Conservation (phyloP, 2,888 invertebrate genomes). For the Zelleria hepariella region DNA sequence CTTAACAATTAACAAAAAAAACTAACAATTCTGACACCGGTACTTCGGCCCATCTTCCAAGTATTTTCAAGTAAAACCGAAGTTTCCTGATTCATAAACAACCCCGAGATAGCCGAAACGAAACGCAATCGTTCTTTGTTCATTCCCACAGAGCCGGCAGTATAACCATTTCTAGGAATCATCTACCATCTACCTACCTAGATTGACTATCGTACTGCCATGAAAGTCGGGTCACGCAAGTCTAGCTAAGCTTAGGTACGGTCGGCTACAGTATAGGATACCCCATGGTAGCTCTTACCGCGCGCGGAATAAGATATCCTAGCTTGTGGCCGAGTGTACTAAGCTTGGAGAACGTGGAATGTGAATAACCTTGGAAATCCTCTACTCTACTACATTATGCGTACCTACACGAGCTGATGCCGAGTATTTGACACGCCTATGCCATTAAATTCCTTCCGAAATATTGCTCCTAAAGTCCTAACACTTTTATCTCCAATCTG, state of each 20-base stretch:
- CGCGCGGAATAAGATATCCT: too few relatives aligned
- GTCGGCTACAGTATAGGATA: too few relatives aligned
- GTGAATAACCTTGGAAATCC: slow-evolving; percentile 37
- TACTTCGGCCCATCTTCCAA: not conserved
- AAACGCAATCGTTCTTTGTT: not conserved
- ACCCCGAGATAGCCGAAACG: not conserved
- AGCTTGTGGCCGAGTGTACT: too few relatives aligned
- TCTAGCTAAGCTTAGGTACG: slow-evolving; percentile 24
- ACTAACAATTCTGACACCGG: not conserved
- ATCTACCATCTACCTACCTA: slow-evolving; percentile 2
- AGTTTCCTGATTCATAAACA: not conserved
- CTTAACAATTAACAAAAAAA: not conserved
- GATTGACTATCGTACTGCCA: slow-evolving; percentile 23
- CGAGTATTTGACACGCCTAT: not conserved
- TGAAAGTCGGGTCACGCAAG: slow-evolving; percentile 34
- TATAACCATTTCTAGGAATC: slow-evolving; percentile 7
- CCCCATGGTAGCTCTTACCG: too few relatives aligned
- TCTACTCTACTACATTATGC: not conserved
- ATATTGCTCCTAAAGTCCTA: too few relatives aligned
- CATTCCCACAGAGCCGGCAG: not conserved
- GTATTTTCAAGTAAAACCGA: not conserved
- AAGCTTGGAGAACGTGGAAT: slow-evolving; percentile 33
- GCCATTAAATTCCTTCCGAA: not conserved
- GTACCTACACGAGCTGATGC: not conserved
- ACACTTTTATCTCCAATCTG: not conserved